Base-by-base conservation (phyloP, 1,140 invertebrate genomes). In the Oreohelix idahoensis region DNA sequence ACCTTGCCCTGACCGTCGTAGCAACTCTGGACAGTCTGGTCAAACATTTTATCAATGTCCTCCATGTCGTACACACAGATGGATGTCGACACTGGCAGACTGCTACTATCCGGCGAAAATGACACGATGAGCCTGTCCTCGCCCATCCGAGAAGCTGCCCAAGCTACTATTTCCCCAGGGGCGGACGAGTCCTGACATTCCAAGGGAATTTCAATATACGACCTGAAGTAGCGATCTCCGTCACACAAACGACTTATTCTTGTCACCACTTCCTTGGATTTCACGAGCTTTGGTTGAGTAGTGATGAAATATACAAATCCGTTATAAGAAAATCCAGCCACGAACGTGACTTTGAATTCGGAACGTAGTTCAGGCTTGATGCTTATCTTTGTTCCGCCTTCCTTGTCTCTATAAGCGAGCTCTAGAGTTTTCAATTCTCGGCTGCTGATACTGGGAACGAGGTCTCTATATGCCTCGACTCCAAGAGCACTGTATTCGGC, bases 241-340 rank as follows among this genome's bases (percentile, higher is more conserved):
- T 98, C 96, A 92, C 98, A 99, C n/a, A 99, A 96, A 39, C 98
- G 94, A 8, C 99, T 97, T 85, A 99, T 93, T 92, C 98, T 98
- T 35, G 97, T 98, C 84, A 98, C 96, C 96, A 98, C 58, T 32
- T 83, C 63, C 29, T 49, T 49, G 0, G 84, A 73, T 29, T 53
- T 78, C 4, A 53, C 20, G 32, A 84, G 71, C 89, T 98, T 97
- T 89, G 96, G 95, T 93, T 99, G 98, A 0, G 97, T 97, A 0
- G 97, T 98, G 39, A 99, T 93, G 92, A 99, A 99, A 93, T 99
- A 99, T 84, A 97, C 97, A 92, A 99, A 99, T n/a, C 96, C 96
- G 89, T 97, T 97, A 29, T 97, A 97, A 89, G 95, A 95, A 93
- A 99, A 99, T 26, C 98, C 97, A 92, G 98, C 97, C 15, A 99